These are phyloP conservation scores for Notodonta ziczac DNA, from an alignment of 2,888 invertebrate genomes.

Conservation along the genomic window DNA sequence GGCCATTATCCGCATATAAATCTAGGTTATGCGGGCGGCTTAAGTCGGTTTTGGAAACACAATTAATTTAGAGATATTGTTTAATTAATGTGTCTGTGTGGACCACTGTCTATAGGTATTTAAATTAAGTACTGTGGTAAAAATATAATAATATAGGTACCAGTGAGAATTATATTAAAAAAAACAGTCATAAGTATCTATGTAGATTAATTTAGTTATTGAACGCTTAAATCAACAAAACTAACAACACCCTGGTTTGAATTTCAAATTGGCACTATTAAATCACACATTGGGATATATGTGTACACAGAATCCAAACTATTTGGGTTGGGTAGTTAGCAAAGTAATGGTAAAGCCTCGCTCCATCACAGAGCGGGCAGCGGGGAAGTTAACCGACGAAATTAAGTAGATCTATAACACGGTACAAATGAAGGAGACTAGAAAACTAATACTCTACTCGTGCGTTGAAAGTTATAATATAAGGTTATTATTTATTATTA, in stretches of 20 bases:
- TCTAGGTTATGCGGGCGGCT: conserved; percentile 71
- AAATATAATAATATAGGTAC: background rate
- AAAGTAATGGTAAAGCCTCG: conserved; percentile 25
- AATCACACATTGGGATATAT: conserved; percentile 53
- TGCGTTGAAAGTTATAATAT: no score
- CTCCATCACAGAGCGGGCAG: conserved; percentile 18
- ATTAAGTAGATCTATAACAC: background rate
- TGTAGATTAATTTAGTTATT: background rate
- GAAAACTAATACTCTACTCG: background rate
- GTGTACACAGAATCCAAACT: conserved; percentile 56
- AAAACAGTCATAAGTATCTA: no score
- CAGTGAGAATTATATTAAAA: background rate
- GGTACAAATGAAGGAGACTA: conserved; percentile 1
- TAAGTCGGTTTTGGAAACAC: conserved; percentile 56
- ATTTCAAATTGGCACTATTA: conserved; percentile 45
- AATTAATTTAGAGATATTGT: conserved; percentile 68
- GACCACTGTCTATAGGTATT: conserved; percentile 5
- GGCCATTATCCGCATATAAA: conserved; percentile 78
- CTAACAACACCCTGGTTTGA: conserved; percentile 23
- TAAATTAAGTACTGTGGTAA: background rate
- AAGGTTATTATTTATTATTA: no score
- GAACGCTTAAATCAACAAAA: conserved; percentile 24
- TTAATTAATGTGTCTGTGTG: conserved; percentile 49
- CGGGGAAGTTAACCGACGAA: background rate
- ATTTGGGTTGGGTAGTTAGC: conserved; percentile 56